Conservation (phyloP, 2,113 vertebrate species). For the Python bivittatus region DNA sequence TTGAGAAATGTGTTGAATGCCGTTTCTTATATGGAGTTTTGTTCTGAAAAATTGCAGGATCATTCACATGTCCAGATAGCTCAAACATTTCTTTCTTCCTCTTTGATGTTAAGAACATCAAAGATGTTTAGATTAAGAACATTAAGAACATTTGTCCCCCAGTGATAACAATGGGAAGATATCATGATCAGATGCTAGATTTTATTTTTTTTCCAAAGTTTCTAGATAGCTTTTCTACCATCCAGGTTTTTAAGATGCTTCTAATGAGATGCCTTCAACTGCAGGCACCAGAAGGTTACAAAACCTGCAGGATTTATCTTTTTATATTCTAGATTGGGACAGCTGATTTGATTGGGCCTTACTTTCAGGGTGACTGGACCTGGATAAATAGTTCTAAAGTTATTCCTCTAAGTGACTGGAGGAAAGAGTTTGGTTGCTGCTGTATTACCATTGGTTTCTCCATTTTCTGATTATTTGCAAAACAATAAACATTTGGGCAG, state of each 20-base stretch:
- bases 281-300: background rate
- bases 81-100: background rate
- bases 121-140: no score
- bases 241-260: background rate
- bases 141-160: background rate
- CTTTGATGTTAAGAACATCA: background rate
- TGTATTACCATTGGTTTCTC: constrained; percentile 44
- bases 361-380: background rate
- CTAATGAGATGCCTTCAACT: background rate
- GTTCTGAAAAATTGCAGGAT: background rate
- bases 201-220: background rate
- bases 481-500: constrained; percentile 68
- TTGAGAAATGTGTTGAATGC: background rate
- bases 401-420: background rate
- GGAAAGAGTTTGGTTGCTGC: constrained; percentile 34
- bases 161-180: background rate
- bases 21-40: background rate
- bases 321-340: background rate
- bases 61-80: background rate
- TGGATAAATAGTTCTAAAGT: constrained; percentile 23
- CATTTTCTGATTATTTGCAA: constrained; percentile 70
- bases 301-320: background rate
- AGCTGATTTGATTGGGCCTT: background rate
- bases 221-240: background rate
- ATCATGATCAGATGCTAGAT: background rate